Evolutionary conservation across 2,888 invertebrate species (phyloP), one percentile per base, ranked within the genome.

Genomic region (Meloe dianella): DNA sequence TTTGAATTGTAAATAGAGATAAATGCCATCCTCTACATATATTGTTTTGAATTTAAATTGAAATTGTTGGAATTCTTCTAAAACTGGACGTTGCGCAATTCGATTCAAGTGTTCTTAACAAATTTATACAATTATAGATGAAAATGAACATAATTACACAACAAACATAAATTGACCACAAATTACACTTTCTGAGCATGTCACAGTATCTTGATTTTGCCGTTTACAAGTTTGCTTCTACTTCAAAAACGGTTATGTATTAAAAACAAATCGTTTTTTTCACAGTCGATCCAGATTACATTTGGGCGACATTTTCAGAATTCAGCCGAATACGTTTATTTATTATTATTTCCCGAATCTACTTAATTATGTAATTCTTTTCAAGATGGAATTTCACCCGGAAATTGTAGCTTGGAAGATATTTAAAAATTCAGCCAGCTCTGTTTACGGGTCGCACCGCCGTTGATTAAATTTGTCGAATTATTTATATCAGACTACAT

Each of bases 1-100:
- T 47, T 47, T 47, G 47, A 47, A 47, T 47, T 47, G 47, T 47
- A 47, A 47, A 47, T 47, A 41, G n/a, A n/a, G 41, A 41, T 41
- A 41, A 41, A n/a, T n/a, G 17, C 6, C 38, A 3, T 38, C 5
- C 10, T 38, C 47, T 47, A 41, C n/a, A 17, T 35, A 41, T 22
- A 47, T 47, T 47, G 47, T 47, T 47, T 47, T 47, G 47, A 47
- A 47, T 47, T 47, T 47, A 47, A 47, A 47, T 20, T 20, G 20
- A 20, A 20, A 47, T 47, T 47, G 20, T 10, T 47, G 20, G 20
- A 22, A 47, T 22, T 47, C 8, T 47, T 41, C n/a, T 41, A 41
- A 38, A n/a, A 41, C 32, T 32, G 32, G 41, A 17, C 17, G 41
- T n/a, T n/a, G 20, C 47, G 14, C 35, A 35, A 35, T 35, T 35